Conservation (phyloP, 2,888 invertebrate genomes). For the Dendrolimus houi region DNA sequence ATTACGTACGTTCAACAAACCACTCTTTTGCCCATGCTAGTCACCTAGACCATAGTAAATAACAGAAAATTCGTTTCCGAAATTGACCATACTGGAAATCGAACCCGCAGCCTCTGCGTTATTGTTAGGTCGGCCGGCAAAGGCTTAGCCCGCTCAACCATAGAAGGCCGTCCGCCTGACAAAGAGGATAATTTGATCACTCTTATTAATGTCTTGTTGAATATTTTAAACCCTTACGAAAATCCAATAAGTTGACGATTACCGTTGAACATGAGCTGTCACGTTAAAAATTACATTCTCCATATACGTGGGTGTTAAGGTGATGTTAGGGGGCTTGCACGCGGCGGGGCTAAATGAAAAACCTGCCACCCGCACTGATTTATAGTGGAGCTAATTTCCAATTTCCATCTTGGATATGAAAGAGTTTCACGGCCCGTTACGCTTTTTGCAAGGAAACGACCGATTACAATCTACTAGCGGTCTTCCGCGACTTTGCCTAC, state of each 20-base stretch:
- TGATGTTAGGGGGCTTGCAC: neutral
- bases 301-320: neutral
- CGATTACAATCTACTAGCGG: neutral
- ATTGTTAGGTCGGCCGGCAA: too few species aligned
- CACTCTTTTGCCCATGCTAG: too few species aligned
- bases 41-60: too few species aligned
- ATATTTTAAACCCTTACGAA: neutral
- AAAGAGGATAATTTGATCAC: too few species aligned
- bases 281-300: neutral
- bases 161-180: too few species aligned
- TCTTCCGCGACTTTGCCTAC: too few species aligned
- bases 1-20: too few species aligned
- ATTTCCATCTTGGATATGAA: conserved; percentile 16
- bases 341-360: conserved; percentile 35
- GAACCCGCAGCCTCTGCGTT: too few species aligned
- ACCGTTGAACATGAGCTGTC: neutral
- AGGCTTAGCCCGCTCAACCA: too few species aligned
- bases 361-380: conserved; percentile 37
- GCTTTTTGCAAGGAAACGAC: neutral
- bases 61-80: too few species aligned
- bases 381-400: conserved; percentile 45
- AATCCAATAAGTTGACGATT: neutral
- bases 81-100: too few species aligned
- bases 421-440: neutral
- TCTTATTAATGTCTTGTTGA: too few species aligned